These are phyloP conservation scores for Triplophysa rosa DNA, from an alignment of 2,113 vertebrate genomes.

Conservation along the genomic window DNA sequence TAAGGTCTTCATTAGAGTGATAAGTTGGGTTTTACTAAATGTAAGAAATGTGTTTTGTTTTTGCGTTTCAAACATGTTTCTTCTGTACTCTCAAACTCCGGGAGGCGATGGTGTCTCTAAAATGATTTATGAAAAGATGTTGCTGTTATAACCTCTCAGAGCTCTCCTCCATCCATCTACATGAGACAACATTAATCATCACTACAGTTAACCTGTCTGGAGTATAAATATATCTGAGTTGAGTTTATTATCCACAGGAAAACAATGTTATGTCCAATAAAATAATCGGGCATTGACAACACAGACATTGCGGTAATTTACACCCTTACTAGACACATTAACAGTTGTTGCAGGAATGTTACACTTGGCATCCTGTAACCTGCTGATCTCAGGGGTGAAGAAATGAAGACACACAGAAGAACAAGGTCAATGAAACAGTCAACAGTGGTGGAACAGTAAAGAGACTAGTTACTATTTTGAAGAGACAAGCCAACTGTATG, in stretches of 20 bases:
- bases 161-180: neutral
- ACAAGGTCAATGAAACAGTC: neutral
- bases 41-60: neutral
- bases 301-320: neutral
- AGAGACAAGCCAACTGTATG: neutral
- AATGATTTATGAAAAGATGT: neutral
- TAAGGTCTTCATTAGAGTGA: neutral
- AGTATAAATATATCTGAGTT: neutral
- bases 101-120: neutral
- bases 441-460: neutral
- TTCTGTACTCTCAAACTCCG: neutral
- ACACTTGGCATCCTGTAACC: neutral
- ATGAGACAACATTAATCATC: slow-evolving; percentile 20
- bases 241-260: neutral
- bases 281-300: neutral
- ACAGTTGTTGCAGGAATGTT: neutral
- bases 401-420: neutral
- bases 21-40: neutral
- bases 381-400: neutral
- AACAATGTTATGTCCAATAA: neutral
- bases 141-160: slow-evolving; percentile 12
- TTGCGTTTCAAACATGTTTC: neutral
- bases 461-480: neutral
- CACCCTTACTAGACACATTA: neutral
- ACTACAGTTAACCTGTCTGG: neutral